Evolutionary conservation across 2,888 invertebrate species (phyloP), one percentile per base, ranked within the genome.

Genomic region (Laspeyria flexula): DNA sequence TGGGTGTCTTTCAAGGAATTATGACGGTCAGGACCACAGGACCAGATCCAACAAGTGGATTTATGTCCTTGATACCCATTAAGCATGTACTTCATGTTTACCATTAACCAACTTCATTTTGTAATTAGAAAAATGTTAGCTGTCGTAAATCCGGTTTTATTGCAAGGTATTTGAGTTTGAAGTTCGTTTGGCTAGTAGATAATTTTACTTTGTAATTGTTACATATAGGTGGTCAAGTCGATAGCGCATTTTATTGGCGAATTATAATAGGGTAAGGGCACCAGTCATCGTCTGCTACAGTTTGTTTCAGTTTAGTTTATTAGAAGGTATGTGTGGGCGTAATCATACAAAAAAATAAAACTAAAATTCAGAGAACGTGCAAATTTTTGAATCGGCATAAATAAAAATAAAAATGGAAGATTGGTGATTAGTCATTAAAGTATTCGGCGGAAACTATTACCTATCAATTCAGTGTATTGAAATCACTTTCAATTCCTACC

Each of bases 11-110:
- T 37, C 41, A 7, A 48, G 61, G 64, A 75, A 55, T 70, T 75
- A 78, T 78, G 79, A 78, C 46, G 45, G 60, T 67, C 64, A 50
- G 37, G 33, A 21, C 30, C 61, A 65, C 64, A 50, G 37, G 33
- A 21, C 30, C 61, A 50, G 73, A 70, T 68, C 71, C 71, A 60
- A 55, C 73, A 75, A 71, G 65, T 73, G 71, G 71, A 83, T 81
- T 76, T 79, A 80, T 75, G 46, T 52, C 48, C 57, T 49, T 45
- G 63, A 69, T 75, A 65, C 54, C 67, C 62, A 75, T 77, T 77
- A 73, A 70, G 67, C 70, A 59, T 70, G 77, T 66, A 60, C 48
- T 50, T 41, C 42, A 46, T 62, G 47, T 52, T 58, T 60, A 58
- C 43, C 47, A 54, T 63, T 48, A 44, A 15, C 63, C 44, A 55